These are phyloP conservation scores for Peromyscus attwateri DNA, from an alignment of 2,797 vertebrate species.

Conservation along the genomic window DNA sequence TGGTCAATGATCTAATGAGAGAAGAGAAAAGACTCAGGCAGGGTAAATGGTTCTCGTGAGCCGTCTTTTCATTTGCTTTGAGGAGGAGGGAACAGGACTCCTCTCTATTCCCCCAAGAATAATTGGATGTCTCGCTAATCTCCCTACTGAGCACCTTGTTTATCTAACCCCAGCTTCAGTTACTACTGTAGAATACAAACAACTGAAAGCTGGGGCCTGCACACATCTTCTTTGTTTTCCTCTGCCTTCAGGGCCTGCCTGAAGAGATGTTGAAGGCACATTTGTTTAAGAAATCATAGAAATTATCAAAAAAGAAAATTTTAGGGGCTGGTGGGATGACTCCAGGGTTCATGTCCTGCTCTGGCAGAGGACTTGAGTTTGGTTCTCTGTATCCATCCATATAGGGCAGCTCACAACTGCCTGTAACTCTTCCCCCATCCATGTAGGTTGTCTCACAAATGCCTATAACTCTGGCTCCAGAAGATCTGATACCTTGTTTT, in stretches of 20 bases:
- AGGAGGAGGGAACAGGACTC: background rate
- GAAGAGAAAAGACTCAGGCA: background rate
- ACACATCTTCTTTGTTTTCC: background rate
- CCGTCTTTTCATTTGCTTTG: background rate
- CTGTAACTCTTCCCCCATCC: background rate
- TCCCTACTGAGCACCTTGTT: background rate
- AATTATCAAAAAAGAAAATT: background rate
- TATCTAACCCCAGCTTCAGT: background rate
- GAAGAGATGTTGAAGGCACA: background rate
- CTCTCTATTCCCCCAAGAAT: background rate
- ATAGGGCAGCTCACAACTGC: background rate
- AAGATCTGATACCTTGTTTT: background rate
- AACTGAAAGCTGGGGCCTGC: accelerated
- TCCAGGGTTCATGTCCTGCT: background rate
- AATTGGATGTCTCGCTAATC: background rate
- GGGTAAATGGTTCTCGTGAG: background rate
- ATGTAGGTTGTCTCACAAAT: background rate
- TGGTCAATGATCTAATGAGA: background rate
- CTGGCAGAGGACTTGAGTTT: background rate
- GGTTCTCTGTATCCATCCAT: background rate
- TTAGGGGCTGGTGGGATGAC: background rate
- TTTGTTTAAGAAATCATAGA: background rate
- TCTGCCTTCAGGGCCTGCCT: background rate
- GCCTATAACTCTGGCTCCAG: background rate
- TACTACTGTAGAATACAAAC: background rate